Base-by-base conservation (phyloP, 2,797 vertebrate genomes). In the Oreochromis mossambicus region DNA sequence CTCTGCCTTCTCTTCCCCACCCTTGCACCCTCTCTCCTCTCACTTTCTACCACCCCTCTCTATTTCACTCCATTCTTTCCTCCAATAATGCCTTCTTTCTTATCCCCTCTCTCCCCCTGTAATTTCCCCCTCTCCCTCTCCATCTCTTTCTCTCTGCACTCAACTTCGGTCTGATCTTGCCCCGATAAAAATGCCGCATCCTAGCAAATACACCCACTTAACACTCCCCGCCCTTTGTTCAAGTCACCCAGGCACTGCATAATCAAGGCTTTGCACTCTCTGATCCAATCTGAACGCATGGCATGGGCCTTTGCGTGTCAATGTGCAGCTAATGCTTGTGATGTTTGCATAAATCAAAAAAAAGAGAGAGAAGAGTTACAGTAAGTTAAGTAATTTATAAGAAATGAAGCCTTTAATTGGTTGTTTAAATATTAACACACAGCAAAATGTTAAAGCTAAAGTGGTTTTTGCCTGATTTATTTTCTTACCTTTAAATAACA, bases 291-390 rank as follows among this genome's bases (percentile, higher is more conserved):
- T 38, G 79, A 89, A 86, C 87, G 95, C 96, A 97, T 96, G 90
- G 92, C 93, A 95, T 95, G 94, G 91, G 92, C 94, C 92, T 95
- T 81, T 93, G 91, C 91, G 87, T 94, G 95, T 96, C 92, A 93
- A 78, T 95, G 93, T 96, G 94, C 93, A 88, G 91, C 95, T 89
- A 87, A 83, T 91, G 95, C 94, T 95, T 96, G 95, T 91, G 92
- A 88, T 79, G 36, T 93, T 94, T 95, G 95, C 93, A 91, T 89
- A 70, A 77, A 84, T 76, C 75, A 78, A 55, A 85, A 83, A 83
- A 54, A 38, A 46, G 1, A 61, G 13, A 48, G 14, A 32, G 14
- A 79, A 52, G 29, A 43, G 38, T 70, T 63, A 34, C 26, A 24
- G 6, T 51, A 75, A 41, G 50, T 54, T 26, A 56, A 89, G 46